These are phyloP conservation scores for Pollenia labialis DNA, from an alignment of 2,888 invertebrate genomes.

Conservation along the genomic window DNA sequence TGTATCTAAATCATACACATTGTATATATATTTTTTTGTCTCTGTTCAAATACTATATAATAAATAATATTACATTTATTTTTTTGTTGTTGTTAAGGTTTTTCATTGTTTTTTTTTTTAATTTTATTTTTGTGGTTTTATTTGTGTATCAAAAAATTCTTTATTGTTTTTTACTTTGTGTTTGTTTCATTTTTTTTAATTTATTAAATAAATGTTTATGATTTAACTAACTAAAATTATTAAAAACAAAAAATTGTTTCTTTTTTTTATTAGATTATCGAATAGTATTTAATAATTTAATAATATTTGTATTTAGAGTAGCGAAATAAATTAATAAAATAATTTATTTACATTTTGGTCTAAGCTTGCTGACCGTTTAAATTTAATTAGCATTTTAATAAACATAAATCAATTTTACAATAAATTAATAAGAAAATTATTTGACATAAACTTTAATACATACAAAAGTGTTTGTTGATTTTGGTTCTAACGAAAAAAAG, in stretches of 20 bases:
- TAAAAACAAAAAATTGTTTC: not conserved
- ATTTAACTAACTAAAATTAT: slow-evolving; percentile 24
- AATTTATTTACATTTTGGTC: slow-evolving; percentile 1
- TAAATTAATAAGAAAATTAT: not conserved
- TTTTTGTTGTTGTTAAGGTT: not conserved
- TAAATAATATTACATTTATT: slow-evolving; percentile 42
- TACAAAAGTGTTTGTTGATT: too few species aligned
- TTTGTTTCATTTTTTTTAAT: slow-evolving; percentile 13
- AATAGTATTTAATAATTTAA: not conserved
- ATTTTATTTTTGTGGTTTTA: slow-evolving; percentile 39
- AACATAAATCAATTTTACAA: not conserved
- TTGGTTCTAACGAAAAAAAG: too few species aligned
- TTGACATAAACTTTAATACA: slow-evolving; percentile 10
- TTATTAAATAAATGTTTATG: slow-evolving; percentile 24
- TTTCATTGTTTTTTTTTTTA: slow-evolving; percentile 12
- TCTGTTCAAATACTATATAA: slow-evolving; percentile 12
- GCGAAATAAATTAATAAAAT: not conserved
- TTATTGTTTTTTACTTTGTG: not conserved
- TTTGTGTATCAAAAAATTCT: slow-evolving; percentile 56
- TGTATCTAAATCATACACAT: slow-evolving; percentile 27
- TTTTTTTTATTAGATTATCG: not conserved
- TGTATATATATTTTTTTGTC: slow-evolving; percentile 2
- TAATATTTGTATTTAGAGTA: not conserved
- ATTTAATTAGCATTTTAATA: too few species aligned
- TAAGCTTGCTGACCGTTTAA: not conserved